Evolutionary conservation across 2,113 vertebrate species (phyloP).

Genomic region (Nerophis ophidion): DNA sequence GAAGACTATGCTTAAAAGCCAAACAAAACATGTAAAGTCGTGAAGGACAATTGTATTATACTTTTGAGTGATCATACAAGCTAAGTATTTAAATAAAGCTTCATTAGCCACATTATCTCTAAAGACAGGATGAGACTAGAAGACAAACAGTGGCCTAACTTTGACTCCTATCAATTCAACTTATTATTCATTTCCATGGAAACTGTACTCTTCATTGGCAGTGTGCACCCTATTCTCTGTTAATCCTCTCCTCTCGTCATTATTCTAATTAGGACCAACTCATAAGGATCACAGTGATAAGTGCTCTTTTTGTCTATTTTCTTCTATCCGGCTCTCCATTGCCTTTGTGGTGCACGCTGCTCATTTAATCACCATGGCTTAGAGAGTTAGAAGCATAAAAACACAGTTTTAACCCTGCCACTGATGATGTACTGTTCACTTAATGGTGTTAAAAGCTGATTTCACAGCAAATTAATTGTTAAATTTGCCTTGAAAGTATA

Average conservation of each 20-base stretch:
- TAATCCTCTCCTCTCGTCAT: slow-evolving; percentile 46
- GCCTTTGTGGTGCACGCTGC: slow-evolving; percentile 24
- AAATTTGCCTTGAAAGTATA: slow-evolving; percentile 32
- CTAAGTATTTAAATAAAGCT: too few relatives aligned
- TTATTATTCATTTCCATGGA: slow-evolving; percentile 52
- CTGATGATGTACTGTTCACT: slow-evolving; percentile 37
- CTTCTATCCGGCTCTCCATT: slow-evolving; percentile 23
- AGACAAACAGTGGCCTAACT: slow-evolving; percentile 13
- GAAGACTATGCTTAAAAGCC: too few relatives aligned
- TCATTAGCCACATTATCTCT: background rate
- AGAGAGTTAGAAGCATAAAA: slow-evolving; percentile 42
- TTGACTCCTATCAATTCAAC: slow-evolving; percentile 25
- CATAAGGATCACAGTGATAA: slow-evolving; percentile 55
- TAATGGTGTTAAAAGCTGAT: slow-evolving; percentile 46
- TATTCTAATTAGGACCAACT: slow-evolving; percentile 59
- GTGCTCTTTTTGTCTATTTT: slow-evolving; percentile 42
- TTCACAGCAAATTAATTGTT: slow-evolving; percentile 50
- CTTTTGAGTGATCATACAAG: too few relatives aligned
- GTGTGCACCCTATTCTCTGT: slow-evolving; percentile 29
- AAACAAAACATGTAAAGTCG: too few relatives aligned
- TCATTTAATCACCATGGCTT: slow-evolving; percentile 35
- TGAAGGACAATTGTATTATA: too few relatives aligned
- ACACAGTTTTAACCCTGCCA: slow-evolving; percentile 51
- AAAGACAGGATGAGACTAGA: slow-evolving; percentile 13
- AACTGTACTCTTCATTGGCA: slow-evolving; percentile 26